Evolutionary conservation across 2,113 vertebrate genomes (phyloP).

Genomic region (Cepphus grylle): DNA sequence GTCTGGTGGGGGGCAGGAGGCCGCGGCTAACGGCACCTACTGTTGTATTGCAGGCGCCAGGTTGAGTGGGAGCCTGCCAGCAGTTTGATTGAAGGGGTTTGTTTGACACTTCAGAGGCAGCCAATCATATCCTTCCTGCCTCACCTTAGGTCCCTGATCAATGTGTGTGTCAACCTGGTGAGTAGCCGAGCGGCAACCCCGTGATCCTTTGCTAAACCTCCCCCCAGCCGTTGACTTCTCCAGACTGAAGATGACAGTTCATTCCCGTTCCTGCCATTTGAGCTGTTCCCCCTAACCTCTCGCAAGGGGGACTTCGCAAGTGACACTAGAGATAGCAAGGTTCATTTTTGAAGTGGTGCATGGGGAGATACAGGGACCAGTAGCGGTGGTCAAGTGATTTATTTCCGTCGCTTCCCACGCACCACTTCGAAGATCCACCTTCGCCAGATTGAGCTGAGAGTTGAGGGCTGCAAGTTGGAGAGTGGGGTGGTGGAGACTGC

Average conservation of each 20-base stretch:
- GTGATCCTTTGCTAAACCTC: slow-evolving; percentile 56
- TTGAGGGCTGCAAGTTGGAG: slow-evolving; percentile 85
- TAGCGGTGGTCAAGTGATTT: neutral
- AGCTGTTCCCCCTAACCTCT: neutral
- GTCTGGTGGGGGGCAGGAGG: slow-evolving; percentile 55
- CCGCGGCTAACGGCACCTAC: slow-evolving; percentile 71
- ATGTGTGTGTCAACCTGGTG: slow-evolving; percentile 99
- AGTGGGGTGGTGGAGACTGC: slow-evolving; percentile 77
- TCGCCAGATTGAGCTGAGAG: slow-evolving; percentile 75
- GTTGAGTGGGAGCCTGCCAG: slow-evolving; percentile 99
- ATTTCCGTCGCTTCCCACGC: slow-evolving; percentile 67
- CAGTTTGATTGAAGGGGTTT: slow-evolving; percentile 99
- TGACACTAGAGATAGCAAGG: slow-evolving; percentile 66
- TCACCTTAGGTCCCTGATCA: slow-evolving; percentile 98
- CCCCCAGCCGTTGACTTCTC: slow-evolving; percentile 70
- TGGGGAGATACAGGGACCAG: slow-evolving; percentile 66
- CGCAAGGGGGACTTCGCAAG: slow-evolving; percentile 50
- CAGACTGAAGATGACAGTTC: slow-evolving; percentile 63
- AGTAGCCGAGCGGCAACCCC: slow-evolving; percentile 70
- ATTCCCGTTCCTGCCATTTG: slow-evolving; percentile 43
- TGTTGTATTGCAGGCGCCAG: slow-evolving; percentile 92
- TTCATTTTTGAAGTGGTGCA: slow-evolving; percentile 76
- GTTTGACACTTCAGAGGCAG: slow-evolving; percentile 98
- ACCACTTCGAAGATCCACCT: slow-evolving; percentile 77
- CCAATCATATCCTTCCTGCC: slow-evolving; percentile 99